These are phyloP conservation scores for Napeogenes inachia DNA, from an alignment of 2,888 invertebrate genomes.

Conservation along the genomic window DNA sequence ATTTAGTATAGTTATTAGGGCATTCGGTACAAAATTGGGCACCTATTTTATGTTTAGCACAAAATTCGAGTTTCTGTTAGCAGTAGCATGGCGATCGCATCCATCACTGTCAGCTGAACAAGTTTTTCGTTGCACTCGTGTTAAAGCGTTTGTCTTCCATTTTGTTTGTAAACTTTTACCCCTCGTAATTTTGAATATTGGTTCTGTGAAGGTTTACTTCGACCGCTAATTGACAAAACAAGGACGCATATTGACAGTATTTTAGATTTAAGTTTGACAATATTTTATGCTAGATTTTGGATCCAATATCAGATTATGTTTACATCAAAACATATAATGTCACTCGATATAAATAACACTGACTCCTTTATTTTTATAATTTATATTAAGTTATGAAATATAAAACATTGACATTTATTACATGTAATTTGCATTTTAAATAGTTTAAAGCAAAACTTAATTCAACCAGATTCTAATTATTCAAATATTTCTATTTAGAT, in stretches of 20 bases:
- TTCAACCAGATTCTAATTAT: neutral
- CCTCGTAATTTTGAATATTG: constrained; percentile 61
- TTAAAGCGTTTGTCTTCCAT: constrained; percentile 56
- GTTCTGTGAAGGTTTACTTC: constrained; percentile 31
- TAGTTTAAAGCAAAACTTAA: neutral
- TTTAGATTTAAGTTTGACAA: too few relatives aligned
- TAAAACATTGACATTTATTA: neutral
- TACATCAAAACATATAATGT: too few relatives aligned
- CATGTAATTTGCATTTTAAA: neutral
- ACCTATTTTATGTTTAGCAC: constrained; percentile 30
- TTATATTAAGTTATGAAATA: neutral
- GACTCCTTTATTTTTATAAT: too few relatives aligned
- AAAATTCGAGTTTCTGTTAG: constrained; percentile 47
- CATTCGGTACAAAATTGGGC: neutral
- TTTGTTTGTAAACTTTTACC: constrained; percentile 68
- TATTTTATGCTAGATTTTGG: too few relatives aligned
- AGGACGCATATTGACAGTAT: too few relatives aligned
- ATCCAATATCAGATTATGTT: too few relatives aligned
- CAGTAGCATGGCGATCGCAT: constrained; percentile 54
- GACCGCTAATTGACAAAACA: neutral
- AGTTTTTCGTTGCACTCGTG: constrained; percentile 67
- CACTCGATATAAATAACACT: too few relatives aligned
- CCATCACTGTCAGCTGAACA: constrained; percentile 68
- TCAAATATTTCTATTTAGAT: constrained; percentile 5
- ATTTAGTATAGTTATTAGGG: neutral